These are phyloP conservation scores for Drosophila obscura DNA, from an alignment of 1,140 invertebrate genomes.

Conservation along the genomic window DNA sequence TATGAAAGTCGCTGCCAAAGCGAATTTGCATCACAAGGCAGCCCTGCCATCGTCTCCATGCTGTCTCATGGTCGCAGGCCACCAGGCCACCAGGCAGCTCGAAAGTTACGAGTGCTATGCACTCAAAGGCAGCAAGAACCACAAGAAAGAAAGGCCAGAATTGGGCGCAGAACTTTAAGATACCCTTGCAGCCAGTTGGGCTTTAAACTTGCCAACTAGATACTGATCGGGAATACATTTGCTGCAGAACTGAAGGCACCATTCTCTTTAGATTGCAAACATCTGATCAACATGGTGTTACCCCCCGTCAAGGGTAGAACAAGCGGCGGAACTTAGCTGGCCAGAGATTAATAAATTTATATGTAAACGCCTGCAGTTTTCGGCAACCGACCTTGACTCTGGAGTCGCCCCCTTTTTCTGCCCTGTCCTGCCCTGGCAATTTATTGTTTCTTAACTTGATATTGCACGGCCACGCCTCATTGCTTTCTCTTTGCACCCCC, in stretches of 20 bases:
- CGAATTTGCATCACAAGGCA: conserved; percentile 79
- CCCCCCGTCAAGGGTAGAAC: conserved; percentile 3
- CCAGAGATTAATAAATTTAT: conserved; percentile 73
- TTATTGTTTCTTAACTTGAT: conserved; percentile 77
- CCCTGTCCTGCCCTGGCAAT: conserved; percentile 46
- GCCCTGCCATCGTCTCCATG: conserved; percentile 46
- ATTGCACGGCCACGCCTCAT: conserved; percentile 64
- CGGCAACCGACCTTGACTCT: conserved; percentile 54
- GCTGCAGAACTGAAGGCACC: no score
- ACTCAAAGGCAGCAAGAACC: conserved; percentile 43
- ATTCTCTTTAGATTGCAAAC: no score
- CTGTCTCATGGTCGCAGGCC: conserved; percentile 64
- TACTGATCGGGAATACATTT: no score
- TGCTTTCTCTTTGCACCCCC: conserved; percentile 43
- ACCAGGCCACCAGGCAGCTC: conserved; percentile 48
- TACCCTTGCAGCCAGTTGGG: no score
- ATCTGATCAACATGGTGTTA: no score
- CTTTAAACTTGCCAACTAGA: no score
- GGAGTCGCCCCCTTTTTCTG: neutral
- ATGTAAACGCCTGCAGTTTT: conserved; percentile 66
- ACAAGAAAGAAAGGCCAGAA: neutral
- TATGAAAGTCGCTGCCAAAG: conserved; percentile 79
- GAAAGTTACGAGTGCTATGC: conserved; percentile 62
- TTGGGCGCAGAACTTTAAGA: neutral
- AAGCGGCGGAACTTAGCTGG: conserved; percentile 20